Conservation (phyloP, 2,888 invertebrate genomes). For the Sialis fuliginosa region DNA sequence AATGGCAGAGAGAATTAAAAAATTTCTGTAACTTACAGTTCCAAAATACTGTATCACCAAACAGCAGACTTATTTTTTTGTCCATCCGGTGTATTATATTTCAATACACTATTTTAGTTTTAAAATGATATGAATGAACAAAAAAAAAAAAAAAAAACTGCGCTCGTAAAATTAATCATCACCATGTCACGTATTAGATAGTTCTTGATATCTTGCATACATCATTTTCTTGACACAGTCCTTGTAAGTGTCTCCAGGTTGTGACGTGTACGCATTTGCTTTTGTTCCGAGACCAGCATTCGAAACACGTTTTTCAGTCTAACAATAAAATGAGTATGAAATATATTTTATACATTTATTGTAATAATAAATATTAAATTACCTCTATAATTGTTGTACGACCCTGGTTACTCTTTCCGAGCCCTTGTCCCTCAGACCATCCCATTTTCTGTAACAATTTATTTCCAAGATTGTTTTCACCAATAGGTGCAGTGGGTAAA, state of each 20-base stretch:
- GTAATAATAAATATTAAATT: not conserved
- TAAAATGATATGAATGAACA: no score
- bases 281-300: conserved; percentile 80
- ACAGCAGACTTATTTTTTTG: no score
- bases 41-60: no score
- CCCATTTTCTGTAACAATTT: conserved; percentile 97
- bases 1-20: no score
- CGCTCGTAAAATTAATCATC: not conserved
- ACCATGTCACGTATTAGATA: conserved; percentile 29
- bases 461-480: conserved; percentile 86
- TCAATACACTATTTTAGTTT: no score
- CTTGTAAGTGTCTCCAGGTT: conserved; percentile 73
- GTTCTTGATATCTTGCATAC: conserved; percentile 72
- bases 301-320: conserved; percentile 34
- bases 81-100: no score
- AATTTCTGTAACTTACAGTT: no score
- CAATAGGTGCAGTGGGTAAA: conserved; percentile 40
- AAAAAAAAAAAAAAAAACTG: no score
- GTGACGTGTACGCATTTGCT: conserved; percentile 54
- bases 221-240: conserved; percentile 81
- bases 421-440: conserved; percentile 92
- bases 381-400: conserved; percentile 85
- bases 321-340: conserved; percentile 13
- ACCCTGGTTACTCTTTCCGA: conserved; percentile 87
- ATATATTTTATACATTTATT: not conserved